Percentiles rank a stretch among this genome's conserved stretches.
phyloP scores from a whole-genome alignment of 2,888 invertebrate species.

The Ichneumoninae sp. region DNA sequence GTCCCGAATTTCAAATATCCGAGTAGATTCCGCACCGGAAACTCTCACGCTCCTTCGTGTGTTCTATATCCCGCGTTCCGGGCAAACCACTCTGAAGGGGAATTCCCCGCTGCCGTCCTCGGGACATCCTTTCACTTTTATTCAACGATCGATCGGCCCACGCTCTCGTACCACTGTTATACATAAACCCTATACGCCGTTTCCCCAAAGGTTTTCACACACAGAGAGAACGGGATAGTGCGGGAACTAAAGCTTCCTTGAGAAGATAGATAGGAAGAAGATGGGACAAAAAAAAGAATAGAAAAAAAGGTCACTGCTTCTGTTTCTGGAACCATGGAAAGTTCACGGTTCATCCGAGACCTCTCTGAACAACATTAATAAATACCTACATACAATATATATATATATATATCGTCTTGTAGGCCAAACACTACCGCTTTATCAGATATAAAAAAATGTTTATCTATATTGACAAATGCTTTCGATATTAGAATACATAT shows the following conservation, averaged over 20 bases:
- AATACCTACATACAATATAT: neutral
- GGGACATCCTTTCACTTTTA: slow-evolving; percentile 75
- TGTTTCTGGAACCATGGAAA: slow-evolving; percentile 55
- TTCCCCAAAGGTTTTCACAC: slow-evolving; percentile 36
- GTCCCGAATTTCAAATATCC: slow-evolving; percentile 29
- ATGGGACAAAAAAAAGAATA: slow-evolving; percentile 7
- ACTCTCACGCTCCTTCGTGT: neutral
- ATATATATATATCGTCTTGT: neutral
- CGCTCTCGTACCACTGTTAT: slow-evolving; percentile 67
- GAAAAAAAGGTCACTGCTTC: slow-evolving; percentile 45
- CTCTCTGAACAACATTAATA: slow-evolving; percentile 17
- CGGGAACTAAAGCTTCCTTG: slow-evolving; percentile 18
- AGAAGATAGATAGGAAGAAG: slow-evolving; percentile 41
- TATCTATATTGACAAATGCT: neutral
- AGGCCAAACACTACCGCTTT: neutral
- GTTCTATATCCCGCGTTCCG: slow-evolving; percentile 8
- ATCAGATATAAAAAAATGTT: neutral
- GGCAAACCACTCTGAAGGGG: slow-evolving; percentile 37
- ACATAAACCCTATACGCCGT: slow-evolving; percentile 61
- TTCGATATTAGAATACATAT: neutral
- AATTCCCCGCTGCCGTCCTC: slow-evolving; percentile 30
- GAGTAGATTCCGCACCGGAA: slow-evolving; percentile 14
- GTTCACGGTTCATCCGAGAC: slow-evolving; percentile 66
- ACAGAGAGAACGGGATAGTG: slow-evolving; percentile 15
- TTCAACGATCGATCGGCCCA: slow-evolving; percentile 75